These are phyloP conservation scores for Brachyrhaphis roseni DNA, from an alignment of 2,797 vertebrate species.

Conservation along the genomic window DNA sequence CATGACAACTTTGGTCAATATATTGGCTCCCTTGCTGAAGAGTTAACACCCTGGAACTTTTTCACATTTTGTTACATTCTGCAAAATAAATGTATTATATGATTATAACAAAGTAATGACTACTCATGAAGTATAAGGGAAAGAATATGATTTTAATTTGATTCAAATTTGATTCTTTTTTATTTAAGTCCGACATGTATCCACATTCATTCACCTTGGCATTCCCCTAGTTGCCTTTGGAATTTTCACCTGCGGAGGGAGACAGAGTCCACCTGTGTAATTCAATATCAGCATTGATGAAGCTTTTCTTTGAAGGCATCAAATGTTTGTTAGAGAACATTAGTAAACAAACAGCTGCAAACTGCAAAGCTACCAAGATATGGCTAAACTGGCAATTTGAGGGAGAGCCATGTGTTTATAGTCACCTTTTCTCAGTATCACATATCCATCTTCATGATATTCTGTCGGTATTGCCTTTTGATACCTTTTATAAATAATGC, in stretches of 20 bases:
- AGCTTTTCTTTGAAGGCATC: background rate
- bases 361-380: background rate
- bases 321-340: background rate
- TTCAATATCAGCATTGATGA: background rate
- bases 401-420: background rate
- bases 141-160: background rate
- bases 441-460: slow-evolving; percentile 8
- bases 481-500: slow-evolving; percentile 29
- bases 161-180: background rate
- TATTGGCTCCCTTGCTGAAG: slow-evolving; percentile 84
- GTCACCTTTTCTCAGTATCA: background rate
- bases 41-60: background rate
- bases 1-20: slow-evolving; percentile 94
- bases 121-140: background rate
- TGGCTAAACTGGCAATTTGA: background rate
- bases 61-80: background rate
- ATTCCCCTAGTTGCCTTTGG: background rate
- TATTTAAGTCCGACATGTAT: background rate
- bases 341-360: background rate
- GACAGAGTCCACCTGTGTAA: background rate
- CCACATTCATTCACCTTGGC: background rate
- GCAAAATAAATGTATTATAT: too few relatives aligned
- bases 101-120: too few relatives aligned
- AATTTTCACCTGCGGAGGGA: background rate
- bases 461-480: slow-evolving; percentile 16